Conservation (phyloP, 2,113 vertebrate genomes). For the Typhlomys cinereus region DNA sequence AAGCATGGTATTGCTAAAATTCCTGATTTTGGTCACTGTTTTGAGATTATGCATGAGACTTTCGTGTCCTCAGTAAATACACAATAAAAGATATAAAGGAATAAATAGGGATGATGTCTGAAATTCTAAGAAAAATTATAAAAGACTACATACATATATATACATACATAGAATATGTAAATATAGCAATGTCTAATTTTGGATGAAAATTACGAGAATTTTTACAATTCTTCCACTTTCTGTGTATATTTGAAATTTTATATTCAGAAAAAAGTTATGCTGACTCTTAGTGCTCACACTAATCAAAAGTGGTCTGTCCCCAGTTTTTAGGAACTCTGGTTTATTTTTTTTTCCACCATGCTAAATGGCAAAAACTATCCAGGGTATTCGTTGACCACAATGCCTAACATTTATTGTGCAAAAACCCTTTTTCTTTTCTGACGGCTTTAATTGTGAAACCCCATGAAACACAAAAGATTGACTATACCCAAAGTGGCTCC, state of each 20-base stretch:
- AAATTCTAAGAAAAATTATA: slow-evolving; percentile 23
- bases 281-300: background rate
- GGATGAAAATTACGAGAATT: background rate
- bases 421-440: background rate
- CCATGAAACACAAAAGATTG: background rate
- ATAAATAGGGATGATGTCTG: background rate
- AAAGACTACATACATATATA: background rate
- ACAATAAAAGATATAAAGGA: background rate
- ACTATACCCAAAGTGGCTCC: background rate
- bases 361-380: slow-evolving; percentile 12
- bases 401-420: background rate
- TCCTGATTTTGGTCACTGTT: background rate
- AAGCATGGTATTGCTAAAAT: background rate
- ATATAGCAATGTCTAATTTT: slow-evolving; percentile 8
- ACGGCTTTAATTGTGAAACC: background rate
- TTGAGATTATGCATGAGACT: slow-evolving; percentile 32
- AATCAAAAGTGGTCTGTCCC: background rate
- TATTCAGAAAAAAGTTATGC: background rate
- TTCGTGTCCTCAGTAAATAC: background rate
- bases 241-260: background rate
- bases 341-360: background rate
- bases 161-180: background rate
- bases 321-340: background rate
- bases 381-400: background rate
- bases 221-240: slow-evolving; percentile 23